Conservation (phyloP, 2,797 vertebrate species). For the Hyperoplus immaculatus region DNA sequence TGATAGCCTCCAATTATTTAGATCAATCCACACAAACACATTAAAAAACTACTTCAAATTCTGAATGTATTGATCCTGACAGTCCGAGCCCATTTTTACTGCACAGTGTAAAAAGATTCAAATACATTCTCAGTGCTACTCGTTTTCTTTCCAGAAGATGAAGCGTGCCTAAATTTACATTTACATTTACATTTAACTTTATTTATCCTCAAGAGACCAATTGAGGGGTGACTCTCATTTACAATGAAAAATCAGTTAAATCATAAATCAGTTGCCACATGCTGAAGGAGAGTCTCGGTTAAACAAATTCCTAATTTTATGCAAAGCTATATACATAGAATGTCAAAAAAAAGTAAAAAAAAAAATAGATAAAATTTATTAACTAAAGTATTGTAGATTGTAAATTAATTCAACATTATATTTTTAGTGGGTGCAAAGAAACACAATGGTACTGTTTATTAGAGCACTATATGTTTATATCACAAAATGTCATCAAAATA, state of each 20-base stretch:
- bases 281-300: not conserved
- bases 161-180: conserved; percentile 11
- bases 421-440: not conserved
- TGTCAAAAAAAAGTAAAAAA: not conserved
- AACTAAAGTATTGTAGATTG: not conserved
- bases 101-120: conserved; percentile 17
- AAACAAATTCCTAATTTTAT: not conserved
- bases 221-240: no score
- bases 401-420: not conserved
- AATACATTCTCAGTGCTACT: conserved; percentile 16
- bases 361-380: not conserved
- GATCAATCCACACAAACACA: conserved; percentile 75
- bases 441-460: not conserved
- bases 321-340: not conserved
- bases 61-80: conserved; percentile 76
- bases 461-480: not conserved
- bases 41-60: conserved; percentile 68
- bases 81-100: conserved; percentile 28
- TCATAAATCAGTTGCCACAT: not conserved
- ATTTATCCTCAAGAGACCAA: no score
- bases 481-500: not conserved
- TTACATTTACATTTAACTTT: no score
- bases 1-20: conserved; percentile 76
- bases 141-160: conserved; percentile 35
- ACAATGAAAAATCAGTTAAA: no score